Evolutionary conservation across 2,888 invertebrate species (phyloP), one percentile per base, ranked within the genome.

Genomic region (Tinea semifulvella): DNA sequence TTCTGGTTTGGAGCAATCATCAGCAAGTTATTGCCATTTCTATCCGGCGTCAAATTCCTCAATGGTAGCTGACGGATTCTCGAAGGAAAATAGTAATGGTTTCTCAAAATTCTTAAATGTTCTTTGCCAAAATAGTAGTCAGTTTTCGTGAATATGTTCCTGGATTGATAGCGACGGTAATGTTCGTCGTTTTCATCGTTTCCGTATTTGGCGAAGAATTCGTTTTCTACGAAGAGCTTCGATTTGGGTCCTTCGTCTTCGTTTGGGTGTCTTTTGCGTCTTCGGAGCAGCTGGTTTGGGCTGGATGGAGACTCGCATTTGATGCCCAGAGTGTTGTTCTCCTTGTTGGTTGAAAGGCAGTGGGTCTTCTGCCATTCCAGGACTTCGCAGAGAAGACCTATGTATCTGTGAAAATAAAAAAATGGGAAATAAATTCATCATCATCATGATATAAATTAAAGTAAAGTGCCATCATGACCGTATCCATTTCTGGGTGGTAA

Each of bases 311-410:
- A 59, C 59, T 83, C 85, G 55, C 76, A 85, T 68, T 85, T 87
- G 47, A 81, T 84, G 27, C 80, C 77, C 0, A 81, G 56, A 0
- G 68, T 71, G 1, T 68, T 63, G 56, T 77, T 82, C 43, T 80
- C 77, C 49, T 76, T 80, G 54, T 81, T 81, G 49, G 69, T 76
- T 7, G 71, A 58, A 1, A 70, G 60, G 3, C 73, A 70, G 48
- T 79, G 72, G 25, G 58, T 70, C 54, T 87, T 91, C 72, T 96
- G 96, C 92, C 94, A 97, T 57, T 95, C 94, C 8, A 97, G 66
- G 0, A 97, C 93, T 60, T 89, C 91, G 48, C 88, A 89, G 17
- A 97, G 82, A 1, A 97, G 84, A 42, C 89, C 88, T 50, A 97
- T 97, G 68, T 98, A 98, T 58, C 90, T 90, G 65, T n/a, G n/a